Conservation (phyloP, 2,113 vertebrate genomes). For the Microcebus ravelobensis region DNA sequence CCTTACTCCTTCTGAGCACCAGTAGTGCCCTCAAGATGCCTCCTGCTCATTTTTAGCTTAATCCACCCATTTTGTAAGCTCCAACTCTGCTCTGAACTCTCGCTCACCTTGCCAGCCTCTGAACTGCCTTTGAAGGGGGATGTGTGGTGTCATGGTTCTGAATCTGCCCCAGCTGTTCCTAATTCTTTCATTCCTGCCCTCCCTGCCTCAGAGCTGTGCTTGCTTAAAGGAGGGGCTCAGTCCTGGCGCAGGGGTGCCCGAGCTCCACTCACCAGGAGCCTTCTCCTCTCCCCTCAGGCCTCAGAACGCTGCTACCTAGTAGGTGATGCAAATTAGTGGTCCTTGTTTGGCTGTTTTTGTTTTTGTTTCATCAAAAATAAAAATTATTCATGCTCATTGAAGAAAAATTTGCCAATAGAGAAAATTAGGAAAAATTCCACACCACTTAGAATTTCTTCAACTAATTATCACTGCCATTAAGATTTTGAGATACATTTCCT, state of each 20-base stretch:
- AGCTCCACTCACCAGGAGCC: background rate
- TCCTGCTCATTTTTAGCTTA: constrained; percentile 24
- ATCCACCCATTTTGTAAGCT: constrained; percentile 33
- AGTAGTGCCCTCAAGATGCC: background rate
- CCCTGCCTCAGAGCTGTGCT: background rate
- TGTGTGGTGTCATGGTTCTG: background rate
- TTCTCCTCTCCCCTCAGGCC: background rate
- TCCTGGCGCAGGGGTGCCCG: rapidly evolving
- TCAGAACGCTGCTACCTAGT: background rate
- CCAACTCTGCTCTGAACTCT: constrained; percentile 58
- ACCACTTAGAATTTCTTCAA: background rate
- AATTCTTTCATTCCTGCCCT: constrained; percentile 46
- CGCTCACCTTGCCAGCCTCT: constrained; percentile 31
- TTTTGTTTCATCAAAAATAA: background rate
- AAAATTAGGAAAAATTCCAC: background rate
- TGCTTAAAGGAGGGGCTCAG: background rate
- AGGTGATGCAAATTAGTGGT: background rate
- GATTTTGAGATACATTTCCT: background rate
- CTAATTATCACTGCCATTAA: background rate
- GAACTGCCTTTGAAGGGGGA: constrained; percentile 58
- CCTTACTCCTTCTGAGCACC: background rate
- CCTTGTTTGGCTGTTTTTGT: background rate
- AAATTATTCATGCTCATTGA: background rate
- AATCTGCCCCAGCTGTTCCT: constrained; percentile 63
- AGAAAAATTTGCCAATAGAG: background rate